Evolutionary conservation across 2,113 vertebrate genomes (phyloP).

Genomic region (Anas platyrhynchos): DNA sequence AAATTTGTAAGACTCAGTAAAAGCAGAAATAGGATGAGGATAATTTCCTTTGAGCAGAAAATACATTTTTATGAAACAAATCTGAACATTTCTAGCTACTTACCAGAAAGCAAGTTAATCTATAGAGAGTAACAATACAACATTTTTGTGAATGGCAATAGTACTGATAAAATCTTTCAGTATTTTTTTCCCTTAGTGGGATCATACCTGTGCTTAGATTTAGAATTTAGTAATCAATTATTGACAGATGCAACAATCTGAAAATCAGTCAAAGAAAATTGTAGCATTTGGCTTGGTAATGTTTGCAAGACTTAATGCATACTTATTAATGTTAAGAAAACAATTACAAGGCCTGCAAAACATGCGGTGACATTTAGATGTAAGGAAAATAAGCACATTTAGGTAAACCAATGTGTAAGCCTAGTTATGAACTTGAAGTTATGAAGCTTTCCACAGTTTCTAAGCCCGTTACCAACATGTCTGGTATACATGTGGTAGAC

Average conservation of each 20-base stretch:
- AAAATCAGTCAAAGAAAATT: not conserved
- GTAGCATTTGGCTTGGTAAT: not conserved
- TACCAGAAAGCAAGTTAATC: not conserved
- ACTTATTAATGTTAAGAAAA: not conserved
- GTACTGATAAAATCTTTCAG: not conserved
- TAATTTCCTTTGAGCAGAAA: not conserved
- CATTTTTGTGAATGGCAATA: not conserved
- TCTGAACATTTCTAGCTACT: not conserved
- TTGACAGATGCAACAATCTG: not conserved
- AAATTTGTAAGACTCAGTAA: not conserved
- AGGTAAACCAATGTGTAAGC: not conserved
- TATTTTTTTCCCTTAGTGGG: not conserved
- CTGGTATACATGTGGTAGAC: not conserved
- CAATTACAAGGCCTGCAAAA: not conserved
- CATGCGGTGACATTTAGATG: not conserved
- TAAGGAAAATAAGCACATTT: not conserved
- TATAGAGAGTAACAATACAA: not conserved
- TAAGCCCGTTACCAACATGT: not conserved
- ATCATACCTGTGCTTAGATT: not conserved
- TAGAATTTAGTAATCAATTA: not conserved
- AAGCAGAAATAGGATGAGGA: not conserved
- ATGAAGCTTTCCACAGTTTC: not conserved
- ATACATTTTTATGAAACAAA: not conserved
- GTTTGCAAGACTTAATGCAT: not conserved
- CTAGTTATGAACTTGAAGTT: not conserved